phyloP scores from a whole-genome alignment of 2,888 invertebrate species.

The Drosophila histrio region DNA sequence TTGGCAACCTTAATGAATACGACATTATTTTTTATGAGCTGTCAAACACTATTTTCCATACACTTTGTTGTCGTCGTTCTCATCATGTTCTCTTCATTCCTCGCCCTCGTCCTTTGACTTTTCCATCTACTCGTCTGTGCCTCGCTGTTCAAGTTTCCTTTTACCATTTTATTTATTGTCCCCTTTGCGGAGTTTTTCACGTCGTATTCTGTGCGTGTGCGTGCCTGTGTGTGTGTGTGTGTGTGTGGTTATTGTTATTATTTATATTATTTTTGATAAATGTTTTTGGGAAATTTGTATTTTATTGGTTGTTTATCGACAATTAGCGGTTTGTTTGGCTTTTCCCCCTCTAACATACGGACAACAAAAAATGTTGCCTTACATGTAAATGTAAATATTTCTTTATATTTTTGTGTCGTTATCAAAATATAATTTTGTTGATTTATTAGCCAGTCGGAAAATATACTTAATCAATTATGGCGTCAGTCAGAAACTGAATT shows the following conservation, averaged over 20 bases:
- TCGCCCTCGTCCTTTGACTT: neutral
- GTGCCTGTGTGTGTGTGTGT: constrained; percentile 43
- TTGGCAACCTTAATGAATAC: constrained; percentile 75
- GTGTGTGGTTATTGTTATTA: constrained; percentile 69
- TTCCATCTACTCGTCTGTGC: constrained; percentile 17
- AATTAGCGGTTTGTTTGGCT: constrained; percentile 76
- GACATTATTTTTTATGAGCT: constrained; percentile 81
- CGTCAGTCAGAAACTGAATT: neutral
- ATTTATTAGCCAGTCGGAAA: constrained; percentile 48
- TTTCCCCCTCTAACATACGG: neutral
- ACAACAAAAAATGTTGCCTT: neutral
- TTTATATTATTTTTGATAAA: constrained; percentile 78
- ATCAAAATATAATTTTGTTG: constrained; percentile 50
- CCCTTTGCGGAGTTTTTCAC: constrained; percentile 14
- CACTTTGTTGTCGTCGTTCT: constrained; percentile 58
- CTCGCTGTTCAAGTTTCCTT: constrained; percentile 63
- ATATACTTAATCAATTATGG: constrained; percentile 39
- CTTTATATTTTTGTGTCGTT: neutral
- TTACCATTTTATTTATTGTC: constrained; percentile 72
- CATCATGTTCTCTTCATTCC: constrained; percentile 8
- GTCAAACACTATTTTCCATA: constrained; percentile 81
- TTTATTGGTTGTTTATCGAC: constrained; percentile 79
- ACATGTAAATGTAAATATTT: constrained; percentile 54
- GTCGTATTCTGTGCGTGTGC: constrained; percentile 15
- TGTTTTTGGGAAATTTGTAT: constrained; percentile 77